phyloP scores from a whole-genome alignment of 2,113 vertebrate species.

The rat (Rattus norvegicus) region DNA sequence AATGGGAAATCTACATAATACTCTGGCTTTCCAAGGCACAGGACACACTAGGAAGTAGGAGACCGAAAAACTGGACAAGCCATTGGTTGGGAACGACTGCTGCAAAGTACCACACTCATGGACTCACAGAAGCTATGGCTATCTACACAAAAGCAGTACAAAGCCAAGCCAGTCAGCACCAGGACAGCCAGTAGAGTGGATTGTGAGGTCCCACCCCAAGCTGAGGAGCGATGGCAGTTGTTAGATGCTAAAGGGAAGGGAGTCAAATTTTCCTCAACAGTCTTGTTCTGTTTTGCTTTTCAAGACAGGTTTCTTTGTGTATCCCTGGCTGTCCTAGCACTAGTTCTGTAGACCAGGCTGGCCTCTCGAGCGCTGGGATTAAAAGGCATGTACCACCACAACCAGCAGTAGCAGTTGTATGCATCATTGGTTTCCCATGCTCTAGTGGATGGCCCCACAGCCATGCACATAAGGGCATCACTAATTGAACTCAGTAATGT shows the following conservation, averaged over 20 bases:
- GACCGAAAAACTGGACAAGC: background rate
- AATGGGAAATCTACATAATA: background rate
- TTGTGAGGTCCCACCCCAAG: accelerated
- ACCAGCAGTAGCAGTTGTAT: accelerated
- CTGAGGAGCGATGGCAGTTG: background rate
- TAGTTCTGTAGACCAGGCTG: background rate
- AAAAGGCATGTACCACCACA: background rate
- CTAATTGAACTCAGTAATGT: background rate
- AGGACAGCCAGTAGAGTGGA: no score
- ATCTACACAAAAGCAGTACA: background rate
- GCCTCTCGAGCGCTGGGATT: background rate
- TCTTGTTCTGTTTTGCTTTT: background rate
- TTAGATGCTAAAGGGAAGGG: background rate
- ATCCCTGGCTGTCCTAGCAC: background rate
- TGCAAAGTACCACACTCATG: no score
- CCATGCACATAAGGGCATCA: background rate
- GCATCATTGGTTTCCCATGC: background rate
- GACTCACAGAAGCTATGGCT: background rate
- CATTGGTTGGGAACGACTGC: background rate
- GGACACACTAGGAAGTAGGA: background rate
- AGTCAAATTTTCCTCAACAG: background rate
- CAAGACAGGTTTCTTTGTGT: background rate
- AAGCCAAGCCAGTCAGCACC: background rate
- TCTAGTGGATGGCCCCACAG: no score
- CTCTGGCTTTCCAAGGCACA: no score